Evolutionary conservation across 2,113 vertebrate genomes (phyloP).

Genomic region (Struthio camelus): DNA sequence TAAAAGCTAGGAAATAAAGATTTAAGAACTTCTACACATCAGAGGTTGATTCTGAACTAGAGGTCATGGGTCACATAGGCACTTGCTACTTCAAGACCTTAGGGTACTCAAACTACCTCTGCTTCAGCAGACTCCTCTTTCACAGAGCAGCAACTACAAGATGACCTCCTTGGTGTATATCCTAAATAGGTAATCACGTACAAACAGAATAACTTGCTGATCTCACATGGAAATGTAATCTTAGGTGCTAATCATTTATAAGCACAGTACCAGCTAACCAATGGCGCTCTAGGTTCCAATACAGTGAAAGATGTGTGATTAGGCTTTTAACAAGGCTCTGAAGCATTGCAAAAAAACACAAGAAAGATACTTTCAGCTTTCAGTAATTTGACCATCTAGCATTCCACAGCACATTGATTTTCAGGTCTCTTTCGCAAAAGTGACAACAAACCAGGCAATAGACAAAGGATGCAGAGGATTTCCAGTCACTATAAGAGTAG

Average conservation of each 20-base stretch:
- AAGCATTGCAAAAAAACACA: not conserved
- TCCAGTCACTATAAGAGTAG: rapidly evolving
- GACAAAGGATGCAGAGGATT: not conserved
- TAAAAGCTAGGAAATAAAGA: not conserved
- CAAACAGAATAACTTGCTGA: not conserved
- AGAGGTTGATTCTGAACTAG: not conserved
- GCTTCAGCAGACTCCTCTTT: not conserved
- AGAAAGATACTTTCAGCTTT: not conserved
- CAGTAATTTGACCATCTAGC: not conserved
- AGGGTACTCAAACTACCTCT: not conserved
- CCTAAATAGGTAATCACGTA: not conserved
- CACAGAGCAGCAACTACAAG: not conserved
- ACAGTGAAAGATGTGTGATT: not conserved
- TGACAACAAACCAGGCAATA: not conserved
- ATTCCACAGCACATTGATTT: not conserved
- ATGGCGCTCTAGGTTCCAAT: not conserved
- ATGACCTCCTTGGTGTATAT: not conserved
- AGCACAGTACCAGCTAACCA: not conserved
- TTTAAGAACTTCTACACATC: not conserved
- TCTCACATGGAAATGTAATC: not conserved
- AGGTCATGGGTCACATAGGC: rapidly evolving
- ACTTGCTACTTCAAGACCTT: not conserved
- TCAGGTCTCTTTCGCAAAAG: not conserved
- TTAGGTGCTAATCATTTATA: not conserved
- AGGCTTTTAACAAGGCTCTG: not conserved